Evolutionary conservation across 2,797 vertebrate species (phyloP).

Genomic region (Epinephelus malabaricus): DNA sequence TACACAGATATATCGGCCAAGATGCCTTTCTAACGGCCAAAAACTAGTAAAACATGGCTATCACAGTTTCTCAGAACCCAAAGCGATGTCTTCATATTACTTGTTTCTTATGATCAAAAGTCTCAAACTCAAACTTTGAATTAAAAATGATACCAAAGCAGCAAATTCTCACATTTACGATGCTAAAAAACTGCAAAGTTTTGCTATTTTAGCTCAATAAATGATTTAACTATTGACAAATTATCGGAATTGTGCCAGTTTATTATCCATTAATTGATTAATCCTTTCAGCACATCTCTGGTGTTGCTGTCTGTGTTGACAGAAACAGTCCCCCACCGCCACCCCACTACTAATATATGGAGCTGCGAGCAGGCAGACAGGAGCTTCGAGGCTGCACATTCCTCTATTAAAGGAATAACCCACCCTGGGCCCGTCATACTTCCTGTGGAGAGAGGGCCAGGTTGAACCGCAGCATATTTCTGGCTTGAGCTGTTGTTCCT

Average conservation of each 20-base stretch:
- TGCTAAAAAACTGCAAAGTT: not conserved
- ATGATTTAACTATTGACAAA: not conserved
- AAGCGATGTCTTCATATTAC: not conserved
- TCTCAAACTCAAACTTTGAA: not conserved
- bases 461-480: constrained; percentile 87
- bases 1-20: too few species aligned
- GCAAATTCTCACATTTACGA: not conserved
- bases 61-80: not conserved
- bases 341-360: constrained; percentile 37
- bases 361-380: constrained; percentile 71
- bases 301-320: constrained; percentile 13
- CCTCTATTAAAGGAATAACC: constrained; percentile 85
- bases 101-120: not conserved
- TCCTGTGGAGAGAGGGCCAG: constrained; percentile 87
- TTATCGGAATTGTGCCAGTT: not conserved
- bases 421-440: constrained; percentile 83
- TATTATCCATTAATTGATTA: not conserved
- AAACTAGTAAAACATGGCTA: too few species aligned
- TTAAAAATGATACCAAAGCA: not conserved
- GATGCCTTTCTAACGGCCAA: too few species aligned
- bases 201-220: not conserved
- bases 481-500: constrained; percentile 86
- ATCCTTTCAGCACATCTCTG: not conserved
- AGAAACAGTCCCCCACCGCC: constrained; percentile 12
- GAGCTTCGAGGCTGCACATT: constrained; percentile 80